A percentile compares a stretch with the other conserved stretches of the same genome.
These are phyloP conservation scores for Drosophila quadrilineata DNA, from an alignment of 1,140 invertebrate genomes.

Conservation along the genomic window DNA sequence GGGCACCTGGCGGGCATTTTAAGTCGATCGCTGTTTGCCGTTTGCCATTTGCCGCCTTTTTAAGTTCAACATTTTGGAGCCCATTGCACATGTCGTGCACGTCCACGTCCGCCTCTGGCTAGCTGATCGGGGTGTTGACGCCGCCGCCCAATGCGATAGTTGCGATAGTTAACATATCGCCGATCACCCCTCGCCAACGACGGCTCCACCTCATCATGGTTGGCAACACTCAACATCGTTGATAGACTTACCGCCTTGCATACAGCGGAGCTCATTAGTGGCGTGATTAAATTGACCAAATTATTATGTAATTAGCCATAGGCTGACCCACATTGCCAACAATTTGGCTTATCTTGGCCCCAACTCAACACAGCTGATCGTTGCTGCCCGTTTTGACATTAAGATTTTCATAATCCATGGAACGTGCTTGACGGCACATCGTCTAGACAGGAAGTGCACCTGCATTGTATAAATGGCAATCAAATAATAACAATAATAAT, in stretches of 20 bases:
- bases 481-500: conserved; percentile 3
- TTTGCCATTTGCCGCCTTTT: too few species aligned
- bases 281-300: conserved; percentile 73
- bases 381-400: neutral
- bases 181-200: neutral
- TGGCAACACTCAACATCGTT: too few species aligned
- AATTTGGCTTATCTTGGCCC: conserved; percentile 33
- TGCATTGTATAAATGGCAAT: conserved; percentile 17
- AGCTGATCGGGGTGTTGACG: conserved; percentile 34
- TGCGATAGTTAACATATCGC: conserved; percentile 34
- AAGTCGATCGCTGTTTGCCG: conserved; percentile 47
- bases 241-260: conserved; percentile 38
- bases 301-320: conserved; percentile 78
- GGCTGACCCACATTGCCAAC: conserved; percentile 60
- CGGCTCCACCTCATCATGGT: neutral
- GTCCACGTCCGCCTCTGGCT: conserved; percentile 19
- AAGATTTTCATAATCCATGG: conserved; percentile 28
- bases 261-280: conserved; percentile 67
- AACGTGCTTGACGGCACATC: conserved; percentile 26
- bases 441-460: conserved; percentile 35
- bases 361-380: conserved; percentile 23
- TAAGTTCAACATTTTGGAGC: conserved; percentile 20
- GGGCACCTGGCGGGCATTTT: conserved; percentile 68
- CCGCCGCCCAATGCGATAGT: conserved; percentile 37
- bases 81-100: conserved; percentile 36